Evolutionary conservation across 2,888 invertebrate genomes (phyloP).

Genomic region (Octonoba sinensis): DNA sequence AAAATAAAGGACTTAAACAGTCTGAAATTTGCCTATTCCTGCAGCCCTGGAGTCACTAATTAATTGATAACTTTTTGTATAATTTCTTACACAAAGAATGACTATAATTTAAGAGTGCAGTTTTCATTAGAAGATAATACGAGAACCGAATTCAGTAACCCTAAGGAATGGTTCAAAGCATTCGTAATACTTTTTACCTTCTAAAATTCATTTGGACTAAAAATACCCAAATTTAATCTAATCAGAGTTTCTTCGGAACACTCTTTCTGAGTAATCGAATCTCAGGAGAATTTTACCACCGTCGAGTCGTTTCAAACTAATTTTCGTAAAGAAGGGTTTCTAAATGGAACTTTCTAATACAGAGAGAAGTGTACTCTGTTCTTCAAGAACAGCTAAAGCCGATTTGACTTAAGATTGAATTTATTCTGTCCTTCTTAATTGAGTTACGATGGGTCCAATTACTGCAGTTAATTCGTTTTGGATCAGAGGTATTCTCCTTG

Average conservation of each 20-base stretch:
- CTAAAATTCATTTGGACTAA: background rate
- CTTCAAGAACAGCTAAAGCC: slow-evolving; percentile 21
- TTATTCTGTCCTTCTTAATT: slow-evolving; percentile 24
- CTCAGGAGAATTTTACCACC: slow-evolving; percentile 4
- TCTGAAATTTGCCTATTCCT: too few relatives aligned
- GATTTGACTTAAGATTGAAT: slow-evolving; percentile 18
- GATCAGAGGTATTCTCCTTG: background rate
- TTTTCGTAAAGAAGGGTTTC: background rate
- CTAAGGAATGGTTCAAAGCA: background rate
- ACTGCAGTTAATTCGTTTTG: slow-evolving; percentile 28
- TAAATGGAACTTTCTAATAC: too few relatives aligned
- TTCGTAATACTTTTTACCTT: background rate
- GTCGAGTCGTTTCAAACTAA: background rate
- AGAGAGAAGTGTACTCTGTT: slow-evolving; percentile 4
- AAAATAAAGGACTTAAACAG: too few relatives aligned
- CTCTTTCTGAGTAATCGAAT: background rate
- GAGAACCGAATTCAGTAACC: too few relatives aligned
- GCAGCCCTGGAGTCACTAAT: too few relatives aligned
- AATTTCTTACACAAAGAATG: too few relatives aligned
- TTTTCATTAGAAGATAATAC: too few relatives aligned
- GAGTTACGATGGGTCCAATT: slow-evolving; percentile 39
- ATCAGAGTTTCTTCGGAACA: background rate
- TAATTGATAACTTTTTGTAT: too few relatives aligned
- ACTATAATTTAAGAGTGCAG: too few relatives aligned
- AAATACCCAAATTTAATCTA: slow-evolving; percentile 8